Conservation (phyloP, 2,113 vertebrate genomes). For the Lophotis ruficrista region DNA sequence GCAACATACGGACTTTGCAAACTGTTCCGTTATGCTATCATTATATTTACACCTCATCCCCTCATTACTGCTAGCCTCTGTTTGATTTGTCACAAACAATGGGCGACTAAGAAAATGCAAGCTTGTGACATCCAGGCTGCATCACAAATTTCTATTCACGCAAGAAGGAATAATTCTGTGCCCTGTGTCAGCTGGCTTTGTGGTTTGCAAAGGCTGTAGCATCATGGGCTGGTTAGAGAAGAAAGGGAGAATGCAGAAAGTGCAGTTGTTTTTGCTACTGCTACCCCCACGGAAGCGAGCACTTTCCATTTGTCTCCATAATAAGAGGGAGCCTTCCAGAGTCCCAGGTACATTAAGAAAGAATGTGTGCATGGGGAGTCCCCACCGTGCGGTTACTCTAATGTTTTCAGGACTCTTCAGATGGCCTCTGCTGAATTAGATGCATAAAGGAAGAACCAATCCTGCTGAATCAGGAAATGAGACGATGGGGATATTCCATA, state of each 20-base stretch:
- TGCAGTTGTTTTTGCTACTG: neutral
- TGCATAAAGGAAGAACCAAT: neutral
- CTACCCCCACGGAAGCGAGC: neutral
- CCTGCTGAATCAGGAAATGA: slow-evolving; percentile 51
- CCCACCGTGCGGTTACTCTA: neutral
- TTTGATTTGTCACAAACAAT: neutral
- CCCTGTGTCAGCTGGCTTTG: neutral
- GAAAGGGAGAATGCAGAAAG: neutral
- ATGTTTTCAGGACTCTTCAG: slow-evolving; percentile 16
- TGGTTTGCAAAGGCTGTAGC: neutral
- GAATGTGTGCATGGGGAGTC: neutral
- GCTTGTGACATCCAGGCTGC: neutral
- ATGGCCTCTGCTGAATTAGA: neutral
- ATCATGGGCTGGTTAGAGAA: neutral
- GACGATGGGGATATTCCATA: neutral
- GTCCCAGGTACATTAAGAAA: neutral
- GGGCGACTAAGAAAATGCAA: neutral
- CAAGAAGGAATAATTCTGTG: neutral
- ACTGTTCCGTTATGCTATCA: neutral
- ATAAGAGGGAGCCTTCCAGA: neutral
- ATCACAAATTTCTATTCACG: neutral
- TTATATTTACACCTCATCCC: neutral
- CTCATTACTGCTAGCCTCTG: neutral
- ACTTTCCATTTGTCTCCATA: neutral
- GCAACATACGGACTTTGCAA: neutral